Evolutionary conservation across 2,888 invertebrate species (phyloP), one percentile per base, ranked within the genome.

Genomic region (Chydorus sphaericus): DNA sequence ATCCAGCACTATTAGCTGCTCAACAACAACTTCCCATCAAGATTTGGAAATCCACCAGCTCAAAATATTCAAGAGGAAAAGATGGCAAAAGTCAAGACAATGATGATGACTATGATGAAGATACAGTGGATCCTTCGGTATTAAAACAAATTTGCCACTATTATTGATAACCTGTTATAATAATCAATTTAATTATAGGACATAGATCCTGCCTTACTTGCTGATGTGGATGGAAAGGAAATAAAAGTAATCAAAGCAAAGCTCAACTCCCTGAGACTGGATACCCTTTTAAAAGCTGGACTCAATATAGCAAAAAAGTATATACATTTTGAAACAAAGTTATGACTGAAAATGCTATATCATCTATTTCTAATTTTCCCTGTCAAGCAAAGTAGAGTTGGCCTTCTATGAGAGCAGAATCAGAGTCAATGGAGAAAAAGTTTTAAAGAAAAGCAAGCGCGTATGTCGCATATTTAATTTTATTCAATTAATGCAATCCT

Each of bases 381-480:
- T n/a, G 73, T 77, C 62, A 68, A 85, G 85, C 66, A 89, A 87
- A 78, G 74, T 87, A 39, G 89, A 89, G 66, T 75, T 77, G 54
- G 70, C 80, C 51, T 86, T 90, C 67, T 89, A 87, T 71, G 83
- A 83, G 61, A 85, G 83, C 65, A 83, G 79, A 73, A 78, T 90
- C 59, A 77, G 85, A 64, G 68, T 87, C 0, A 90, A 90, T 72
- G 88, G 87, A 6, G 74, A 77, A 61, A 85, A 83, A 67, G 69
- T 85, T 1, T 60, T 73, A 36, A 90, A 90, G 68, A 90, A 90
- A 70, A 84, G 85, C 69, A 66, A 69, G 16, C 69, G 73, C 63
- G 82, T 87, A 69, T 72, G 74, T n/a, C n/a, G n/a, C 70, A 65
- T 63, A 52, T 44, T 55, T 52, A 20, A 55, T 60, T 52, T 58